Evolutionary conservation across 2,888 invertebrate genomes (phyloP), one percentile per base, ranked within the genome.

Genomic region (Rhagonycha fulva): DNA sequence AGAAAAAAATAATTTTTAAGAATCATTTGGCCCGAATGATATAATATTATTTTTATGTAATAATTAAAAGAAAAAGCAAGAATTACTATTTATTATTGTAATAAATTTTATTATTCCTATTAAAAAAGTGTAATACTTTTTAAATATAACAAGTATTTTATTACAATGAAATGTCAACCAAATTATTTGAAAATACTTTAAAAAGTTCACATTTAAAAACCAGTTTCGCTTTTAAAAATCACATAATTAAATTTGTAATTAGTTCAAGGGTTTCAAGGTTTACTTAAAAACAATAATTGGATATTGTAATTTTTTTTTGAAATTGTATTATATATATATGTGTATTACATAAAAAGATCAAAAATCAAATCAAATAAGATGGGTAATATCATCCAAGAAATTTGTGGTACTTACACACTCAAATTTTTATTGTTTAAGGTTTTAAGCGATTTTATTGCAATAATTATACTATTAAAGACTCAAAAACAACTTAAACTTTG

Each of bases 261-360:
- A 62, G 72, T 68, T 72, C 72, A 72, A 72, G 72, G 72, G 72
- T 68, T 72, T 72, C 72, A 72, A 66, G 72, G 72, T 68, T 61
- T 14, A 23, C 24, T 9, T 24, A 23, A 14, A 63, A 63, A 63
- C 24, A 63, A 63, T 23, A 12, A 10, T 14, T 63, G 19, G 2
- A 5, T 32, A 12, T 32, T 32, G n/a, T 5, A 32, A 32, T 32
- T 12, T 32, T 32, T 32, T 32, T 32, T 12, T 19, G 2, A 2
- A 19, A 0, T 11, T 11, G 4, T 32, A 32, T 12, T 12, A 12
- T 9, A 3, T n/a, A n/a, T n/a, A n/a, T n/a, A 32, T 12, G 26
- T 26, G 12, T 32, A 32, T 32, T n/a, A 32, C 12, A 4, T 4
- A n/a, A n/a, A 32, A 32, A 32, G 12, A 32, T 32, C 12, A 32